Conservation (phyloP, 1,140 invertebrate species). For the Nebria ingens region DNA sequence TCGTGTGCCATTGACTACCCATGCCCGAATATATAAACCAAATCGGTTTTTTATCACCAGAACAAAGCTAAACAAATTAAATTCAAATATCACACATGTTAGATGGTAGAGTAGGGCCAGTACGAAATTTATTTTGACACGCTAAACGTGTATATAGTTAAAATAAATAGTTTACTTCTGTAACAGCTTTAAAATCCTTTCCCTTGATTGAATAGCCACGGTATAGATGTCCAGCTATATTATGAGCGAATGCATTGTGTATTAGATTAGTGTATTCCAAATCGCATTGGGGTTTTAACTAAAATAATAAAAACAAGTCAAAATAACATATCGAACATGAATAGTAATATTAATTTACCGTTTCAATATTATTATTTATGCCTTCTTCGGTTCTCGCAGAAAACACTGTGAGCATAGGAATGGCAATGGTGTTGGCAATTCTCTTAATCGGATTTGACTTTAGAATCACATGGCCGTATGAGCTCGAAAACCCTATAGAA, state of each 20-base stretch:
- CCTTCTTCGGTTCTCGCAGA: slow-evolving; percentile 60
- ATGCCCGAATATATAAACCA: slow-evolving; percentile 62
- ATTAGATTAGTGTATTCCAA: slow-evolving; percentile 43
- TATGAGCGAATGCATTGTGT: slow-evolving; percentile 38
- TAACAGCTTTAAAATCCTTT: too few species aligned
- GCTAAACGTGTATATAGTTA: too few species aligned
- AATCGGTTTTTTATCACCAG: slow-evolving; percentile 30
- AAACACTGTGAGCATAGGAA: slow-evolving; percentile 47
- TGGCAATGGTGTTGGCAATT: slow-evolving; percentile 33
- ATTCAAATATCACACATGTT: slow-evolving; percentile 22
- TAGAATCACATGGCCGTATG: slow-evolving; percentile 58
- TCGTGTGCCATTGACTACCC: slow-evolving; percentile 59
- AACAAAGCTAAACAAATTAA: slow-evolving; percentile 41
- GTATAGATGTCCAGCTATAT: slow-evolving; percentile 47
- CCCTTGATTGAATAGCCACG: slow-evolving; percentile 44
- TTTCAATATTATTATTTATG: slow-evolving; percentile 46
- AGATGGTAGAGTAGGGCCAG: slow-evolving; percentile 27
- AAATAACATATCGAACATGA: not conserved
- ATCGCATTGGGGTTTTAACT: slow-evolving; percentile 35
- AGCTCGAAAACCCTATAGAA: slow-evolving; percentile 49
- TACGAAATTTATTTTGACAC: too few species aligned
- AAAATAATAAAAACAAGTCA: slow-evolving; percentile 7
- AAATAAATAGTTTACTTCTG: too few species aligned
- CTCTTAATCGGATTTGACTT: slow-evolving; percentile 41
- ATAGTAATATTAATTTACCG: slow-evolving; percentile 29